phyloP scores from a whole-genome alignment of 1,140 invertebrate genomes.

The Zaprionus lachaisei region DNA sequence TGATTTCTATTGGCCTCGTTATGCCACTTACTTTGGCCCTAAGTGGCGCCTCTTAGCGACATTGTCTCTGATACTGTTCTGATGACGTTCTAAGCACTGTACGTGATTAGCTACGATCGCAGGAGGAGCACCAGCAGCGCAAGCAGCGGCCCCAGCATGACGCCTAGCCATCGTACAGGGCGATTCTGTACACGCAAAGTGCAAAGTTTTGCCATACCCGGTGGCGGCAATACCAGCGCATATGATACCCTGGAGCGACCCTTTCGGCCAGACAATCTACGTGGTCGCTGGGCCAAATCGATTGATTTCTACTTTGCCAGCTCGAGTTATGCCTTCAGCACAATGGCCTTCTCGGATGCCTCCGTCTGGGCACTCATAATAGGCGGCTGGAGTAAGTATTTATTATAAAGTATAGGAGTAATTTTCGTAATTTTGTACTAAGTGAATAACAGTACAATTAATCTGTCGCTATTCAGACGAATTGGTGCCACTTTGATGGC shows the following conservation, averaged over 20 bases:
- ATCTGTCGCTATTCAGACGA: background rate
- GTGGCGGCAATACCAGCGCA: constrained; percentile 57
- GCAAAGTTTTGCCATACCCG: constrained; percentile 59
- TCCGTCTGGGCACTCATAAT: constrained; percentile 61
- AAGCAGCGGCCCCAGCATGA: constrained; percentile 1
- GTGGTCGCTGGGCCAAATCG: constrained; percentile 74
- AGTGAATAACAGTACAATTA: background rate
- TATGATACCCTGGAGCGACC: constrained; percentile 77
- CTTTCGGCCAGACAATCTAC: constrained; percentile 73
- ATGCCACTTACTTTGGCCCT: background rate
- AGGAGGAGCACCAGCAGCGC: background rate
- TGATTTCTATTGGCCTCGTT: constrained; percentile 18
- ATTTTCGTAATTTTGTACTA: background rate
- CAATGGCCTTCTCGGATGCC: constrained; percentile 72
- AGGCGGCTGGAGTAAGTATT: constrained; percentile 76
- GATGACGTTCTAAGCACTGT: background rate
- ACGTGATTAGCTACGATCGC: background rate
- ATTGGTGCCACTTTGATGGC: constrained; percentile 31
- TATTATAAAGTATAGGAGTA: background rate
- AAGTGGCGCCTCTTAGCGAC: constrained; percentile 5
- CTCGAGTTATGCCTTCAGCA: constrained; percentile 71
- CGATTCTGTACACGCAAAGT: constrained; percentile 55
- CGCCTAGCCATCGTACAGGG: constrained; percentile 24
- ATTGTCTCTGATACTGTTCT: background rate
- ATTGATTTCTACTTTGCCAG: constrained; percentile 80